Evolutionary conservation across 35 echinoderm and acorn worm genomes (phyloP).

Genomic region (Patiria miniata): DNA sequence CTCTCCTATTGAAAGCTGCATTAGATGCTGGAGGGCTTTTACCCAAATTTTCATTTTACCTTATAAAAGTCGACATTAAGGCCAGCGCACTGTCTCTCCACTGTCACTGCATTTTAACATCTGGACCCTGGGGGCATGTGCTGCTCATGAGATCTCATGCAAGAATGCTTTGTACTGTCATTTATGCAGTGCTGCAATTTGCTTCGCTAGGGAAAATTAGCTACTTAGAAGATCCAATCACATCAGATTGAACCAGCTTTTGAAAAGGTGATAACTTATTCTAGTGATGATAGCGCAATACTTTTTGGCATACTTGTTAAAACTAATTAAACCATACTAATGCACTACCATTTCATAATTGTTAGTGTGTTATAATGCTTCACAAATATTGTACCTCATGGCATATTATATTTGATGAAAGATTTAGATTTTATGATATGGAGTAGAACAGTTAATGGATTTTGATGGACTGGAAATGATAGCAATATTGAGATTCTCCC

Average conservation of each 20-base stretch:
- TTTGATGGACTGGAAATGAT: constrained; percentile 12
- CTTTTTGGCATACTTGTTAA: no score
- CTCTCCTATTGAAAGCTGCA: constrained; percentile 13
- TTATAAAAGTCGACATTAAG: constrained; percentile 28
- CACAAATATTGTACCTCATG: not conserved
- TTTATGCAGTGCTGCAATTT: not conserved
- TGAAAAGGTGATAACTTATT: no score
- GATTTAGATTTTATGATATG: not conserved
- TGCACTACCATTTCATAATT: not conserved
- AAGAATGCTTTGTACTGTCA: constrained; percentile 25
- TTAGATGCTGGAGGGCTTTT: constrained; percentile 25
- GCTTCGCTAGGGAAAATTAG: no score
- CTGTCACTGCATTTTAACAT: constrained; percentile 33
- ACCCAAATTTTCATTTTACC: constrained; percentile 31
- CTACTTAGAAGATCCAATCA: no score
- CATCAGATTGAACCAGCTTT: no score
- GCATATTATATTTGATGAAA: not conserved
- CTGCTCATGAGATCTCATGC: constrained; percentile 28
- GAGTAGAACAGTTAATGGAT: constrained; percentile 11
- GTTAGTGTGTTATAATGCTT: not conserved
- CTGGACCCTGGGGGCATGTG: constrained; percentile 9
- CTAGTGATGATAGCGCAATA: no score
- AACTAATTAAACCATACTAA: no score
- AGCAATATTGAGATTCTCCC: constrained; percentile 1
- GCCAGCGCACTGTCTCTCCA: constrained; percentile 25